These are phyloP conservation scores for Heterotilapia buettikoferi DNA, from an alignment of 2,113 vertebrate species.

Conservation along the genomic window DNA sequence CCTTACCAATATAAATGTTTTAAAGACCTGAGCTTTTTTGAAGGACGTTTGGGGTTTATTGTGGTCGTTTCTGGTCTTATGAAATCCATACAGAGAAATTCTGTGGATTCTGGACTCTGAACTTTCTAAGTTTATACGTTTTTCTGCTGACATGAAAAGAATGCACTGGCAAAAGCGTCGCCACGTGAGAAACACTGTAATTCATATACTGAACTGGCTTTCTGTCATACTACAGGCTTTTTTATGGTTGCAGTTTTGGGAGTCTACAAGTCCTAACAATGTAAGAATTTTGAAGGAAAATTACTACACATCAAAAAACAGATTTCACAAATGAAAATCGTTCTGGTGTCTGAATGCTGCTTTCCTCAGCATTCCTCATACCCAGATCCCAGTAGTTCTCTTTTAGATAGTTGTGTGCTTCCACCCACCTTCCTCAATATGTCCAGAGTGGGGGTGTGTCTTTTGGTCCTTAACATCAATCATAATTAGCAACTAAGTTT, in stretches of 20 bases:
- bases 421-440: background rate
- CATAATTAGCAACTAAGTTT: background rate
- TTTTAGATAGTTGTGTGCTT: background rate
- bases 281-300: background rate
- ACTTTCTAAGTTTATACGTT: constrained; percentile 4
- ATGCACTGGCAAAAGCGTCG: background rate
- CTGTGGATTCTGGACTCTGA: background rate
- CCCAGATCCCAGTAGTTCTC: background rate
- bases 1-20: background rate
- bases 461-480: background rate
- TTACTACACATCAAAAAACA: background rate
- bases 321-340: background rate
- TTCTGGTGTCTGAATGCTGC: background rate
- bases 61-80: constrained; percentile 10
- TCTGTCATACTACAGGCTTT: background rate
- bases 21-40: background rate
- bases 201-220: background rate
- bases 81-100: constrained; percentile 16
- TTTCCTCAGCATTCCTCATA: background rate
- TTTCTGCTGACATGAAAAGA: background rate
- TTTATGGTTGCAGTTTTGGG: background rate
- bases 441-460: background rate
- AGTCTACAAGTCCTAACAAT: background rate
- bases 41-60: background rate
- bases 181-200: background rate